Percentiles rank a stretch among this genome's conserved stretches.
These are phyloP conservation scores for Himalopsyche japonica DNA, from an alignment of 2,888 invertebrate species.

Conservation along the genomic window DNA sequence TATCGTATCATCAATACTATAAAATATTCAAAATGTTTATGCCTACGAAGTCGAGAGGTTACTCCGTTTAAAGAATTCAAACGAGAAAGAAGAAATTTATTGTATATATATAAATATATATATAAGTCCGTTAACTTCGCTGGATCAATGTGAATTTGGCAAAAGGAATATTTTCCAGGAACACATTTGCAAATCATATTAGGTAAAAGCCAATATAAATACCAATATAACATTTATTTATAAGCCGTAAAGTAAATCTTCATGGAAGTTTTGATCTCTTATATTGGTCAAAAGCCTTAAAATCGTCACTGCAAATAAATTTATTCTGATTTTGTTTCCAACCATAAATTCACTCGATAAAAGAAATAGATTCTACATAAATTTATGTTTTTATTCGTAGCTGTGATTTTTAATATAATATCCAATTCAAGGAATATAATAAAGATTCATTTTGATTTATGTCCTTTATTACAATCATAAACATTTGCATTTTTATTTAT, in stretches of 20 bases:
- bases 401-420: no score
- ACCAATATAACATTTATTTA: background rate
- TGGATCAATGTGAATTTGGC: background rate
- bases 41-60: background rate
- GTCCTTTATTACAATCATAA: no score
- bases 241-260: background rate
- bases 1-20: background rate
- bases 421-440: no score
- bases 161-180: background rate
- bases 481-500: no score
- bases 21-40: background rate
- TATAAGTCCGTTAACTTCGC: background rate
- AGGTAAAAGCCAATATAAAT: background rate
- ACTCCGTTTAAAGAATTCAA: background rate
- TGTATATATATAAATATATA: no score
- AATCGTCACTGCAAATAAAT: background rate
- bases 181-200: background rate
- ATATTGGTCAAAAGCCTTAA: background rate
- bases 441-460: no score
- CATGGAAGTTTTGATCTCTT: background rate
- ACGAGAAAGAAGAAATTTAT: background rate
- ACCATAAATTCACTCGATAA: no score
- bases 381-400: no score
- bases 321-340: no score
- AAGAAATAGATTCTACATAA: no score